Conservation (phyloP, 2,113 vertebrate genomes). For the Plecturocebus donacophilus region DNA sequence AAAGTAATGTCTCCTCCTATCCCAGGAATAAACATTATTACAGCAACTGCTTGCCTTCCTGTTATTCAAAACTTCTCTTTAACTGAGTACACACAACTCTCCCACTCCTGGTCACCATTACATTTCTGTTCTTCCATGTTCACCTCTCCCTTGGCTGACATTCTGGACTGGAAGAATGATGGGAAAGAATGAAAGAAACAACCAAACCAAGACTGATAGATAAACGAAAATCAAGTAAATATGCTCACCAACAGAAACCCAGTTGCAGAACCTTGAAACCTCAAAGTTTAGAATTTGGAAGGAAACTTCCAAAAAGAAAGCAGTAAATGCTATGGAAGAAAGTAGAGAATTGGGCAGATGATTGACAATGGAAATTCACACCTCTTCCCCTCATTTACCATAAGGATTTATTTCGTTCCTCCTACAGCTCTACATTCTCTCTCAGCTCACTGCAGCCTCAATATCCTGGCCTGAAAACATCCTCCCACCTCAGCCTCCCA, state of each 20-base stretch:
- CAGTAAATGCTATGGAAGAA: background rate
- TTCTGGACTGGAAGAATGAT: background rate
- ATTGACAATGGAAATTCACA: background rate
- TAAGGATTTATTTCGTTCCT: background rate
- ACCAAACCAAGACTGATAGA: background rate
- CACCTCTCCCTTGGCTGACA: background rate
- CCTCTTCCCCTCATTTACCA: background rate
- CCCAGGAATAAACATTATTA: background rate
- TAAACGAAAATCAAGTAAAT: background rate
- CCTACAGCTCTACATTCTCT: background rate
- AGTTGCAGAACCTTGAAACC: background rate
- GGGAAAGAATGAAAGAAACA: background rate
- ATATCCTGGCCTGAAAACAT: too few species aligned
- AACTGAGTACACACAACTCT: background rate
- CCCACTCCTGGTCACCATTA: background rate
- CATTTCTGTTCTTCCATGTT: background rate
- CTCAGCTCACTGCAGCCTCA: too few species aligned
- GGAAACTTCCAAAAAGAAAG: background rate
- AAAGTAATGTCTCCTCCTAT: background rate
- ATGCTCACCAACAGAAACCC: background rate
- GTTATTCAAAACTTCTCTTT: background rate
- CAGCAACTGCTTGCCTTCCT: background rate
- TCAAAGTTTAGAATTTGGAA: background rate
- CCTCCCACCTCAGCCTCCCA: too few species aligned
- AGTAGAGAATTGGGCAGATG: background rate